phyloP scores from a whole-genome alignment of 2,888 invertebrate species.

The Lasius fuliginosus region DNA sequence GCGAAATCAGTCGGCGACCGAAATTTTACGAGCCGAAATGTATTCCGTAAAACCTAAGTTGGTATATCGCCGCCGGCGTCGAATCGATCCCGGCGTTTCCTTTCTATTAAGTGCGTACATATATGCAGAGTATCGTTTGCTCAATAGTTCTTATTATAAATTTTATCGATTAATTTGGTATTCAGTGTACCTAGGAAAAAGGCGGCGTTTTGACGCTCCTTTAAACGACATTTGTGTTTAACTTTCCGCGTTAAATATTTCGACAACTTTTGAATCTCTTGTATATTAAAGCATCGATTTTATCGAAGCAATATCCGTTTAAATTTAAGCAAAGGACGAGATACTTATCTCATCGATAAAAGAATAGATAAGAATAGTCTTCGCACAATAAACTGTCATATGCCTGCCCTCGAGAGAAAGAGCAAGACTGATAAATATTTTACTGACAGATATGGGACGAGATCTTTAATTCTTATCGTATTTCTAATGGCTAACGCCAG shows the following conservation, averaged over 20 bases:
- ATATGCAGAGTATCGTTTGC: background rate
- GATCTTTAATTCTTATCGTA: background rate
- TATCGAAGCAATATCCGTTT: background rate
- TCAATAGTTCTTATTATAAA: background rate
- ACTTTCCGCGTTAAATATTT: background rate
- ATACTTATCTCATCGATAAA: constrained; percentile 3
- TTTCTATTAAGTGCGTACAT: constrained; percentile 13
- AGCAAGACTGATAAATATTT: background rate
- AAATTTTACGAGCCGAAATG: constrained; percentile 43
- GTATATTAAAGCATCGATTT: background rate
- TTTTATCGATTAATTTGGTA: background rate
- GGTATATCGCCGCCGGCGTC: constrained; percentile 10
- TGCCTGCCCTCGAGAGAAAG: background rate
- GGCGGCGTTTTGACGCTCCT: background rate
- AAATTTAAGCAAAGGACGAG: background rate
- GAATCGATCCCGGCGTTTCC: constrained; percentile 28
- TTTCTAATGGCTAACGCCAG: background rate
- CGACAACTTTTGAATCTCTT: background rate
- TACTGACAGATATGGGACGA: background rate
- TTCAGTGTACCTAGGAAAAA: background rate
- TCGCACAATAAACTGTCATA: background rate
- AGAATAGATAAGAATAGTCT: constrained; percentile 9
- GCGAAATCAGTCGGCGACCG: constrained; percentile 34
- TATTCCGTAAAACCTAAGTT: constrained; percentile 41
- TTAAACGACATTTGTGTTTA: background rate